These are phyloP conservation scores for Oryzias curvinotus DNA, from an alignment of 2,113 vertebrate genomes.

Conservation along the genomic window DNA sequence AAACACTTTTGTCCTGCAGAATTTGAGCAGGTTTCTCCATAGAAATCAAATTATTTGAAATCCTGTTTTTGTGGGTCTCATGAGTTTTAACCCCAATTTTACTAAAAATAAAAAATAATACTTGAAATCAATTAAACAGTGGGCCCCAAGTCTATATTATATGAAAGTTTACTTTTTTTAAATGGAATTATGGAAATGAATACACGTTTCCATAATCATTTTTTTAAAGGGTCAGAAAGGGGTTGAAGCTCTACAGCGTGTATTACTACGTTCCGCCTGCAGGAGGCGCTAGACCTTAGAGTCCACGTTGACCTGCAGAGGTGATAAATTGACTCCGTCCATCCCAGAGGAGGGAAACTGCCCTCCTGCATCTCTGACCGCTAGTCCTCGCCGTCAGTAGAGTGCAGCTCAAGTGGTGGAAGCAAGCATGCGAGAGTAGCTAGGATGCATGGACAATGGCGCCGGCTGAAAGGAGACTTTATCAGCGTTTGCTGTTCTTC, in stretches of 20 bases:
- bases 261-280: not conserved
- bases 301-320: not conserved
- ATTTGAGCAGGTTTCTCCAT: too few species aligned
- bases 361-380: conserved; percentile 3
- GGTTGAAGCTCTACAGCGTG: not conserved
- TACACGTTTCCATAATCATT: too few species aligned
- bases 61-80: too few species aligned
- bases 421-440: conserved; percentile 42
- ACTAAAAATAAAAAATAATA: too few species aligned
- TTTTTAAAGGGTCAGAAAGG: not conserved
- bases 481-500: conserved; percentile 71
- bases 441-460: conserved; percentile 76
- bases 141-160: too few species aligned
- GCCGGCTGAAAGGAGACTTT: conserved; percentile 67
- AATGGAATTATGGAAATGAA: too few species aligned
- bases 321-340: conserved; percentile 26
- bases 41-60: too few species aligned
- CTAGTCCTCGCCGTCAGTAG: conserved; percentile 28
- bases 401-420: conserved; percentile 42
- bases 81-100: too few species aligned
- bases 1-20: too few species aligned
- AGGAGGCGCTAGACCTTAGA: conserved; percentile 42
- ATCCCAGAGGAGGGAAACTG: conserved; percentile 43
- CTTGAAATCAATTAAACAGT: too few species aligned
- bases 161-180: too few species aligned